phyloP scores from a whole-genome alignment of 2,797 vertebrate species.

The Podargus strigoides region DNA sequence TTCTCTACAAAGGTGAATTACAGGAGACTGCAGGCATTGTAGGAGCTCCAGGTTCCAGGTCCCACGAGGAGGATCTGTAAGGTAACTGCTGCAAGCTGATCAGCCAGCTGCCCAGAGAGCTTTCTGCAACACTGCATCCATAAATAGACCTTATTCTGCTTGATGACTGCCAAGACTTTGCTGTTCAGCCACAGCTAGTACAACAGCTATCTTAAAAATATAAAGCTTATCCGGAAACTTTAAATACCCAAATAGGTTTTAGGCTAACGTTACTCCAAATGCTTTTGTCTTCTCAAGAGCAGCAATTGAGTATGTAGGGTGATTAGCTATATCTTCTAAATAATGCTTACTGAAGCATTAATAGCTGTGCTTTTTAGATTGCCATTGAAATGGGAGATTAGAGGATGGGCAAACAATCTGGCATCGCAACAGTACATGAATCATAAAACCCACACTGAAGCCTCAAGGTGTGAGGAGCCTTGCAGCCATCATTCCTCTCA shows the following conservation, averaged over 20 bases:
- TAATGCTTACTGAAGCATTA: not conserved
- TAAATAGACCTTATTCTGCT: not conserved
- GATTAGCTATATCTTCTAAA: not conserved
- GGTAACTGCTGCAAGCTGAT: not conserved
- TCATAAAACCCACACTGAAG: not conserved
- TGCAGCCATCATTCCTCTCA: not conserved
- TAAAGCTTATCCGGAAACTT: not conserved
- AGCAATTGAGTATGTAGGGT: not conserved
- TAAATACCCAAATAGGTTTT: not conserved
- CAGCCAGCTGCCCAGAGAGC: not conserved
- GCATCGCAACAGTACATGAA: not conserved
- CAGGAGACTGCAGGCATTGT: not conserved
- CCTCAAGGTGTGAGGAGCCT: not conserved
- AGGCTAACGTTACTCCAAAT: not conserved
- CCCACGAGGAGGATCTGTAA: rapidly evolving
- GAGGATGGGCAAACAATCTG: not conserved
- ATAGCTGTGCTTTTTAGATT: not conserved
- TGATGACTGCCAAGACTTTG: not conserved
- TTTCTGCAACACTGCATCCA: not conserved
- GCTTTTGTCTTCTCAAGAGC: not conserved
- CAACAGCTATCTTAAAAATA: not conserved
- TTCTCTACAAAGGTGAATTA: not conserved
- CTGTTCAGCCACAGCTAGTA: not conserved
- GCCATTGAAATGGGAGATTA: not conserved
- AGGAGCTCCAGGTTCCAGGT: not conserved